Conservation (phyloP, 2,797 vertebrate species). For the Enteromius trimaculatus region DNA sequence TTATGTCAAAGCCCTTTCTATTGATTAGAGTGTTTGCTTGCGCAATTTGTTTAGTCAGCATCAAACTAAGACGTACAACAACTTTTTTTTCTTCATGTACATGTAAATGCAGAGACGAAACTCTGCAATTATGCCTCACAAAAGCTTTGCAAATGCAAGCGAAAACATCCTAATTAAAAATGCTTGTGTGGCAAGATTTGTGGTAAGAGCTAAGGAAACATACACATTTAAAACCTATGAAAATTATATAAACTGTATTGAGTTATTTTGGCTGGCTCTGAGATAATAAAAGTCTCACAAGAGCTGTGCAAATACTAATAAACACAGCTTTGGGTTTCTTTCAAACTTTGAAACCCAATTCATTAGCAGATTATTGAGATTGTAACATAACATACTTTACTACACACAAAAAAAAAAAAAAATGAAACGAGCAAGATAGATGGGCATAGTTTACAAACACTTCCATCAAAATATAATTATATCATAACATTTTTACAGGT, state of each 20-base stretch:
- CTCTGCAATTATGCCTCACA: background rate
- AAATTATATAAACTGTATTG: background rate
- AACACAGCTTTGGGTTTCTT: too few relatives aligned
- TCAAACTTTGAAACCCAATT: too few relatives aligned
- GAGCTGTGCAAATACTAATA: too few relatives aligned
- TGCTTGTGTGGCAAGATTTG: background rate
- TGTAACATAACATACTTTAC: too few relatives aligned
- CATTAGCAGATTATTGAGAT: too few relatives aligned
- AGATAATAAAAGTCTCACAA: background rate
- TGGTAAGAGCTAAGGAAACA: background rate
- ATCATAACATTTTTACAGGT: constrained; percentile 39
- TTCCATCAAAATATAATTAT: constrained; percentile 45
- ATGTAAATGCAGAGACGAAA: background rate
- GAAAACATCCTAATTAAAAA: background rate
- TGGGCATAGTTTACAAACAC: constrained; percentile 22
- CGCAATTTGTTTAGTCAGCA: constrained; percentile 3
- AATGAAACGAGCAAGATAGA: constrained; percentile 20
- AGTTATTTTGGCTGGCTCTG: background rate
- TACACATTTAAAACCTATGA: background rate
- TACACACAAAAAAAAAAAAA: background rate
- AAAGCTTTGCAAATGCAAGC: background rate
- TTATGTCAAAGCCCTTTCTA: constrained; percentile 46
- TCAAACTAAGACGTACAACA: background rate
- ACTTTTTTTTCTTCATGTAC: background rate
- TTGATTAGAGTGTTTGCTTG: constrained; percentile 52